phyloP scores from a whole-genome alignment of 2,888 invertebrate genomes.

The Thelaira solivaga region DNA sequence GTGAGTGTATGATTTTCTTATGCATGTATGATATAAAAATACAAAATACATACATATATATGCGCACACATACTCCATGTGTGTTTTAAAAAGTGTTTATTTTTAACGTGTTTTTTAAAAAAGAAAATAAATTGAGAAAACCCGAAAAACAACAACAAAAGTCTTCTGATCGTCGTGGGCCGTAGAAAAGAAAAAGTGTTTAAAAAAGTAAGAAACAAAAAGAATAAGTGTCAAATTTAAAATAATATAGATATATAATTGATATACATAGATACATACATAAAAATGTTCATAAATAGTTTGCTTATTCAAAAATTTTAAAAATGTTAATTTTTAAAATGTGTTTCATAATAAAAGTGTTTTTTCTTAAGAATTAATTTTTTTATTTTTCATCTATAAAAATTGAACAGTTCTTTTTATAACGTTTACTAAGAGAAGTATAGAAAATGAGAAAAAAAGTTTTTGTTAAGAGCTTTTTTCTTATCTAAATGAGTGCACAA shows the following conservation, averaged over 20 bases:
- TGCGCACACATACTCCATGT: neutral
- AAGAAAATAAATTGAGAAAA: constrained; percentile 37
- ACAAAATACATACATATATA: neutral
- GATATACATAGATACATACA: too few relatives aligned
- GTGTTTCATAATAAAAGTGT: neutral
- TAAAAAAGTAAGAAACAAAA: constrained; percentile 47
- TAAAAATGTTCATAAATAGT: too few relatives aligned
- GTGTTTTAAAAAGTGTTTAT: constrained; percentile 35
- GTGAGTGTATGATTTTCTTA: constrained; percentile 21
- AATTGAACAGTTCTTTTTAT: neutral
- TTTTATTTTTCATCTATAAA: neutral
- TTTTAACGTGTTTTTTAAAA: constrained; percentile 42
- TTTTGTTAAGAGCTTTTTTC: constrained; percentile 5
- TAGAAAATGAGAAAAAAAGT: neutral
- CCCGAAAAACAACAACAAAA: constrained; percentile 26
- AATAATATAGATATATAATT: too few relatives aligned
- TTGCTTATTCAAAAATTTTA: neutral
- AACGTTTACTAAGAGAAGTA: neutral
- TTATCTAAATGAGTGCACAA: constrained; percentile 13
- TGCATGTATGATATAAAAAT: neutral
- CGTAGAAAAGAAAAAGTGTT: constrained; percentile 27
- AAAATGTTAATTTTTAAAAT: constrained; percentile 26
- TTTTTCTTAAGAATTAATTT: neutral
- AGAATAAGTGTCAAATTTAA: neutral
- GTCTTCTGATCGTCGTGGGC: constrained; percentile 22